Percentiles rank a stretch among this genome's conserved stretches.
Evolutionary conservation across 1,140 invertebrate species (phyloP).

Genomic region (Heliconius melpomene): DNA sequence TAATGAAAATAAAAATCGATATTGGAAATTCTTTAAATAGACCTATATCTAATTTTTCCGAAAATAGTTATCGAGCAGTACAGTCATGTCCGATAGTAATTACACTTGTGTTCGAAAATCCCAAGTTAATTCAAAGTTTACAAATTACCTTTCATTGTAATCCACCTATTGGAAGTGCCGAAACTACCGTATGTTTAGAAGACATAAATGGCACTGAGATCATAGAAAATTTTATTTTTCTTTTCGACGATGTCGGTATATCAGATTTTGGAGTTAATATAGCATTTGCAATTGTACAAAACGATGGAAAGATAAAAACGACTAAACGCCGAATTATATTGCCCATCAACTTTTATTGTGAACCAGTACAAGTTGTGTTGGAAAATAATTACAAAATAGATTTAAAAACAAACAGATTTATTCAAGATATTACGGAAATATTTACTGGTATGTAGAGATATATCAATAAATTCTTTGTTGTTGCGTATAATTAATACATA

Average conservation of each 20-base stretch:
- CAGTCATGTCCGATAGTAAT: conserved; percentile 62
- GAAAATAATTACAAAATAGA: conserved; percentile 52
- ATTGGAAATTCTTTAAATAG: conserved; percentile 60
- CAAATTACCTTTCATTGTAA: conserved; percentile 65
- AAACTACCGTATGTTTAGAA: conserved; percentile 62
- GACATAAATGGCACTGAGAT: conserved; percentile 69
- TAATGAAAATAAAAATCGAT: conserved; percentile 64
- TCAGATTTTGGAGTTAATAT: conserved; percentile 56
- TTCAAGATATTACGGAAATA: conserved; percentile 55
- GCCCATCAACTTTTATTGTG: conserved; percentile 61
- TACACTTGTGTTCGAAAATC: conserved; percentile 61
- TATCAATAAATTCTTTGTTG: no score
- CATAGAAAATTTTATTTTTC: conserved; percentile 61
- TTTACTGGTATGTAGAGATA: conserved; percentile 58
- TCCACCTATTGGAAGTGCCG: conserved; percentile 58
- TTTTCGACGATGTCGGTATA: conserved; percentile 52
- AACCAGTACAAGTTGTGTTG: conserved; percentile 33
- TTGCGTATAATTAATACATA: no score
- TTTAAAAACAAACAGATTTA: conserved; percentile 50
- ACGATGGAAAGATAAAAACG: conserved; percentile 56
- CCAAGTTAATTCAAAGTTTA: conserved; percentile 59
- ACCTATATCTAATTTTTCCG: conserved; percentile 45
- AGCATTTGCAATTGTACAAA: conserved; percentile 60
- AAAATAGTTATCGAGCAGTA: conserved; percentile 41
- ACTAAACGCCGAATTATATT: conserved; percentile 44